phyloP scores from a whole-genome alignment of 1,140 invertebrate genomes.

The Sesamia nonagrioides region DNA sequence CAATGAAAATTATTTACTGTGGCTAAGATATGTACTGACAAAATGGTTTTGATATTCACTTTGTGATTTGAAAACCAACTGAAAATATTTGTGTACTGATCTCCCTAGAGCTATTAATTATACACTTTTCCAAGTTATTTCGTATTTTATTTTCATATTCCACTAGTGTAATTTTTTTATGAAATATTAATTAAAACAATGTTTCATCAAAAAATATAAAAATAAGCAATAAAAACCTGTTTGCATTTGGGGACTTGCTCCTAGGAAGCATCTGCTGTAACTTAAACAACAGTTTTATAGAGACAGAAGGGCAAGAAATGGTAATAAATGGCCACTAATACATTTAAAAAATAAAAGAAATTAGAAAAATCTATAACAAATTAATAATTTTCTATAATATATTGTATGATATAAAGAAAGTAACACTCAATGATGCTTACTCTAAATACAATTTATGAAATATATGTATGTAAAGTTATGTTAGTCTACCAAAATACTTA shows the following conservation, averaged over 20 bases:
- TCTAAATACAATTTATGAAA: no score
- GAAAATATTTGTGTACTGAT: slow-evolving; percentile 55
- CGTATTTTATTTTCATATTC: not conserved
- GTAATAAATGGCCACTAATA: no score
- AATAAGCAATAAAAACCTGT: not conserved
- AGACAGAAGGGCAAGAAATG: no score
- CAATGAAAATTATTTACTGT: not conserved
- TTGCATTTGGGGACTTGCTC: no score
- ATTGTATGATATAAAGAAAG: no score
- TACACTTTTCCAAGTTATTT: slow-evolving; percentile 55
- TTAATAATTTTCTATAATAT: no score
- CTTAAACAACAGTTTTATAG: no score
- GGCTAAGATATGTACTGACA: not conserved
- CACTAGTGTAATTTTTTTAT: not conserved
- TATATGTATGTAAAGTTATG: slow-evolving; percentile 68
- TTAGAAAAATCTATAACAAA: no score
- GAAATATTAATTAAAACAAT: not conserved
- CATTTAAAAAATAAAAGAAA: no score
- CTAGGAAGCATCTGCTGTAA: no score
- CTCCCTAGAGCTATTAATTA: slow-evolving; percentile 62
- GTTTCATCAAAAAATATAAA: not conserved
- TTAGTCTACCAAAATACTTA: slow-evolving; percentile 90
- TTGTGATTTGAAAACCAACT: slow-evolving; percentile 22
- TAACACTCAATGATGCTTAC: no score
- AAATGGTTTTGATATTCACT: slow-evolving; percentile 5